These are phyloP conservation scores for Odontamblyopus lacepedii DNA, from an alignment of 2,797 vertebrate genomes.

Conservation along the genomic window DNA sequence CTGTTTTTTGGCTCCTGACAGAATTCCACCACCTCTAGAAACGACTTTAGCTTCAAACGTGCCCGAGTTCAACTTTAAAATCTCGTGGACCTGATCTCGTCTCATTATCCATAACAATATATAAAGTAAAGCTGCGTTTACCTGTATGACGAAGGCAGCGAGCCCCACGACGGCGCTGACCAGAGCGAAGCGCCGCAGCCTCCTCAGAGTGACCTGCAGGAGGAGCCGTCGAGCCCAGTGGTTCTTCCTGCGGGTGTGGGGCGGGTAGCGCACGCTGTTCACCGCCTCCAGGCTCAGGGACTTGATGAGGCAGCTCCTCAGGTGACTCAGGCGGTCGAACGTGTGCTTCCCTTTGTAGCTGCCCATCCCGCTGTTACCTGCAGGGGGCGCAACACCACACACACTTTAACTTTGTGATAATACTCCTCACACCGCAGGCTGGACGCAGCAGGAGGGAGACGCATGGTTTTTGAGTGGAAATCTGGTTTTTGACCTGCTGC, in stretches of 20 bases:
- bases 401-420: too few relatives aligned
- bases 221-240: constrained; percentile 70
- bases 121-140: constrained; percentile 25
- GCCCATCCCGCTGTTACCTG: constrained; percentile 88
- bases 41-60: too few relatives aligned
- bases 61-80: too few relatives aligned
- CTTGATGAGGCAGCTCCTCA: constrained; percentile 85
- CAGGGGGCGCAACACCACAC: neutral
- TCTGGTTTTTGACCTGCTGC: too few relatives aligned
- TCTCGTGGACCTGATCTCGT: too few relatives aligned
- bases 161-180: constrained; percentile 47
- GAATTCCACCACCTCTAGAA: too few relatives aligned
- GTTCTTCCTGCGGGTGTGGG: constrained; percentile 68
- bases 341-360: constrained; percentile 81
- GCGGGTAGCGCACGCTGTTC: constrained; percentile 82
- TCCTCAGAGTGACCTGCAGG: constrained; percentile 56
- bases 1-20: too few relatives aligned
- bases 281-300: constrained; percentile 78
- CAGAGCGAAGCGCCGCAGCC: constrained; percentile 44
- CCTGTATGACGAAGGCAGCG: constrained; percentile 65
- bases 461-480: too few relatives aligned
- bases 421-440: too few relatives aligned
- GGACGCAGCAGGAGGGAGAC: too few relatives aligned
- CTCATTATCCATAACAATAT: too few relatives aligned
- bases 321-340: constrained; percentile 88